phyloP scores from a whole-genome alignment of 2,113 vertebrate genomes.

The Pholis gunnellus region DNA sequence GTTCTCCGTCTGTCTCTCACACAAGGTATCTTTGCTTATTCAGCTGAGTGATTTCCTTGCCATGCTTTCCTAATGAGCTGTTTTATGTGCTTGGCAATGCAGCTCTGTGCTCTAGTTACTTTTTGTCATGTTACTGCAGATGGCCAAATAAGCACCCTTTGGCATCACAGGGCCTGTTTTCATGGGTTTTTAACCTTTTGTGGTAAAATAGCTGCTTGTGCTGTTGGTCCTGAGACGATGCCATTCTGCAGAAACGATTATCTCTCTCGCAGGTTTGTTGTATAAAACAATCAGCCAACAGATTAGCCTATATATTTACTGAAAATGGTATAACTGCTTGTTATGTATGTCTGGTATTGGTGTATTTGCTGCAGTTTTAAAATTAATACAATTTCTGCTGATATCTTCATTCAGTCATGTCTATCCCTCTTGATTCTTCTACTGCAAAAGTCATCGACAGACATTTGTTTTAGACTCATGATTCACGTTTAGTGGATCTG shows the following conservation, averaged over 20 bases:
- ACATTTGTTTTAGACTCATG: constrained; percentile 1
- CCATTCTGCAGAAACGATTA: background rate
- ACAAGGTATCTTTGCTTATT: background rate
- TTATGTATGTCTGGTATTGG: background rate
- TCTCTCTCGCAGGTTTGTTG: background rate
- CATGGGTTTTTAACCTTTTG: constrained; percentile 62
- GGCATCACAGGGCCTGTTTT: constrained; percentile 51
- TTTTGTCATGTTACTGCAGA: constrained; percentile 58
- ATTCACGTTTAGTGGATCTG: constrained; percentile 12
- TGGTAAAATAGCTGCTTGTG: constrained; percentile 38
- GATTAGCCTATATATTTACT: background rate
- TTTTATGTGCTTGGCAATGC: constrained; percentile 15
- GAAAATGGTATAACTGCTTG: background rate
- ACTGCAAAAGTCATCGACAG: background rate
- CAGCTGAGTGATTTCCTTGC: background rate
- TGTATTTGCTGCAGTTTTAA: constrained; percentile 1
- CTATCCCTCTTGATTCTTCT: background rate
- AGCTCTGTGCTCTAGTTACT: constrained; percentile 16
- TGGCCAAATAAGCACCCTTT: constrained; percentile 50
- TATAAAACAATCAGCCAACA: background rate
- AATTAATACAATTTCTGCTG: background rate
- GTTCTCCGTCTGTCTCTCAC: background rate
- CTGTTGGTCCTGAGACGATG: constrained; percentile 8
- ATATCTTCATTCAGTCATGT: background rate
- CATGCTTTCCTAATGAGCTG: background rate